Base-by-base conservation (phyloP, 2,113 vertebrate species). In the Chinchilla lanigera region DNA sequence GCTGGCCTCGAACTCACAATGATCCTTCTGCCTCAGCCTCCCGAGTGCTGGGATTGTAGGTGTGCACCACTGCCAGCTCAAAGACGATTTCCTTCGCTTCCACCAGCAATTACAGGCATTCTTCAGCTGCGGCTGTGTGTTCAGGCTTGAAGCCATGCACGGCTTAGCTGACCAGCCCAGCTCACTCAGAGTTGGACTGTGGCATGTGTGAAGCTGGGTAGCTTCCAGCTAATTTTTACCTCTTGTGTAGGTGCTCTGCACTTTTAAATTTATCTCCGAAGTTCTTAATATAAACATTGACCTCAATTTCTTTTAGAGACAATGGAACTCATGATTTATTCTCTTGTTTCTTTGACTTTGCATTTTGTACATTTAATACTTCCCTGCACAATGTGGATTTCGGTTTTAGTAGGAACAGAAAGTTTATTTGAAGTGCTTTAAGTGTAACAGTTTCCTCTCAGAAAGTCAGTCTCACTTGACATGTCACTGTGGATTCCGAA, bases 221-320 rank as follows among this genome's bases (percentile, higher is more conserved):
- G 22, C 7, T 71, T 60, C 63, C 38, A 63, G 17, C 10, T 71
- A 69, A 60, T 50, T 73, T 81, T 41, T 61, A 50, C 69, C 50
- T 50, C 41, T 63, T 86, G 14, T 10, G 9, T 9, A 71, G 3
- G 33, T 73, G 4, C 5, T 26, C 22, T 65, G 47, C 13, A 69
- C 30, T 60, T 97, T 96, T 88, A 97, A 91, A 73, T 87, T 86
- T 95, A 90, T 75, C 69, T 52, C 78, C 88, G 73, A 92, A 93
- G 38, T 50, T 97, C 86, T 93, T 73, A 84, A 73, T 95, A 20
- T 5, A 86, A 69, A 10, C 35, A 61, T 85, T 38, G 67, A n/a
- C 58, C 87, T 90, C 96, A 95, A 38, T 3, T 0, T 24, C 13
- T 60, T 94, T 90, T 69, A 93, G 90, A 77, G n/a, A 6, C 90